These are phyloP conservation scores for Oligia strigilis DNA, from an alignment of 2,888 invertebrate species.

Conservation along the genomic window DNA sequence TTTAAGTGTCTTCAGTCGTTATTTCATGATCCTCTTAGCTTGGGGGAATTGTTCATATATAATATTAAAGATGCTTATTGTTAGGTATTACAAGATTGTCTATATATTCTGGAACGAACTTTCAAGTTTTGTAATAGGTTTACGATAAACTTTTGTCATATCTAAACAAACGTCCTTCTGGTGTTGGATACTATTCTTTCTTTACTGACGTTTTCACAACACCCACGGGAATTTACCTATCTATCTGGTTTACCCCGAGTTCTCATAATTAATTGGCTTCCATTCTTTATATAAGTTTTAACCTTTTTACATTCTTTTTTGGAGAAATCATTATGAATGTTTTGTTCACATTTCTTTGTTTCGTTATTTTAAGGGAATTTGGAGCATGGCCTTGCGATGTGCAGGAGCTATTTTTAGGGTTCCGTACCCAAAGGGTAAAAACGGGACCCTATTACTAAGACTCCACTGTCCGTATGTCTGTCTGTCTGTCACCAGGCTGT, in stretches of 20 bases:
- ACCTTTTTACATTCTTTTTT: constrained; percentile 18
- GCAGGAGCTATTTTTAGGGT: neutral
- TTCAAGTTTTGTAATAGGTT: constrained; percentile 8
- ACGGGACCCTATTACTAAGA: no score
- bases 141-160: constrained; percentile 9
- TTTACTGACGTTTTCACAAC: neutral
- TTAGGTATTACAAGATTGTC: constrained; percentile 16
- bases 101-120: constrained; percentile 8
- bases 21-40: constrained; percentile 35
- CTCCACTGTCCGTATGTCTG: no score
- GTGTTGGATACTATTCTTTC: neutral
- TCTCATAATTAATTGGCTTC: constrained; percentile 40
- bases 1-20: constrained; percentile 30
- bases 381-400: neutral
- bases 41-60: neutral
- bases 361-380: neutral
- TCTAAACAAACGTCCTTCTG: neutral
- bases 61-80: neutral
- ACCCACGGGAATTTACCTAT: constrained; percentile 7
- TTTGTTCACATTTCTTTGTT: constrained; percentile 16
- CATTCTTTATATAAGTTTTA: constrained; percentile 34
- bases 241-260: constrained; percentile 6
- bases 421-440: no score
- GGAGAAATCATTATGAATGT: constrained; percentile 21
- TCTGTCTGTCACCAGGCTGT: no score